Evolutionary conservation across 2,797 vertebrate genomes (phyloP).

Genomic region (Champsocephalus gunnari): DNA sequence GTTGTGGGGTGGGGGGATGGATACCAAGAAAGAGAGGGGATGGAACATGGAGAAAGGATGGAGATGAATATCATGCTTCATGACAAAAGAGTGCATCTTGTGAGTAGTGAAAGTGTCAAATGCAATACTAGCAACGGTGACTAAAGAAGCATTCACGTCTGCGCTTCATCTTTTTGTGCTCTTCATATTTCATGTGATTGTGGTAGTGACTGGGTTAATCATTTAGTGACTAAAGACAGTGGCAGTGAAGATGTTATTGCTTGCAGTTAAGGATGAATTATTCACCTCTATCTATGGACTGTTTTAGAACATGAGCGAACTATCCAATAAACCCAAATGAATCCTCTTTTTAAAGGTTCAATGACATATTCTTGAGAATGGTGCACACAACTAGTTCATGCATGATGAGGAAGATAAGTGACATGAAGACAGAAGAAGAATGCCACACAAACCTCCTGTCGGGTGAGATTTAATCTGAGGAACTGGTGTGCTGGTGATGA

Average conservation of each 20-base stretch:
- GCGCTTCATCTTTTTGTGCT: neutral
- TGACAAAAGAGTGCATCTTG: slow-evolving; percentile 78
- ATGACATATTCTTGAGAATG: neutral
- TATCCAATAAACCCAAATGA: neutral
- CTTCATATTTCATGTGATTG: slow-evolving; percentile 17
- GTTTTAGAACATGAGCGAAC: slow-evolving; percentile 7
- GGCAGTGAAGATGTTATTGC: slow-evolving; percentile 35
- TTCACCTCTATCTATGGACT: neutral
- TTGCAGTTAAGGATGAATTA: neutral
- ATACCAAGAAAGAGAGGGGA: slow-evolving; percentile 79
- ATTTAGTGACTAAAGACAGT: slow-evolving; percentile 59
- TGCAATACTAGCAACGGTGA: slow-evolving; percentile 14
- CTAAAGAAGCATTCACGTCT: neutral
- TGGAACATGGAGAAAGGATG: slow-evolving; percentile 83
- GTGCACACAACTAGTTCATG: slow-evolving; percentile 35
- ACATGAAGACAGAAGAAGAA: slow-evolving; percentile 58
- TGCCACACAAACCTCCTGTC: slow-evolving; percentile 38
- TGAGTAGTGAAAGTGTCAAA: slow-evolving; percentile 69
- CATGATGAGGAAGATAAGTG: slow-evolving; percentile 54
- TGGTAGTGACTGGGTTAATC: slow-evolving; percentile 47
- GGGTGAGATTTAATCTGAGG: slow-evolving; percentile 38
- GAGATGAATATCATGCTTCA: slow-evolving; percentile 84
- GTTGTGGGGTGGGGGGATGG: slow-evolving; percentile 37
- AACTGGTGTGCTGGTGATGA: slow-evolving; percentile 44
- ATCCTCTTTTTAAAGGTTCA: neutral